A percentile compares a stretch with the other conserved stretches of the same genome.
These are phyloP conservation scores for Zootoca vivipara DNA, from an alignment of 2,113 vertebrate species.

Conservation along the genomic window DNA sequence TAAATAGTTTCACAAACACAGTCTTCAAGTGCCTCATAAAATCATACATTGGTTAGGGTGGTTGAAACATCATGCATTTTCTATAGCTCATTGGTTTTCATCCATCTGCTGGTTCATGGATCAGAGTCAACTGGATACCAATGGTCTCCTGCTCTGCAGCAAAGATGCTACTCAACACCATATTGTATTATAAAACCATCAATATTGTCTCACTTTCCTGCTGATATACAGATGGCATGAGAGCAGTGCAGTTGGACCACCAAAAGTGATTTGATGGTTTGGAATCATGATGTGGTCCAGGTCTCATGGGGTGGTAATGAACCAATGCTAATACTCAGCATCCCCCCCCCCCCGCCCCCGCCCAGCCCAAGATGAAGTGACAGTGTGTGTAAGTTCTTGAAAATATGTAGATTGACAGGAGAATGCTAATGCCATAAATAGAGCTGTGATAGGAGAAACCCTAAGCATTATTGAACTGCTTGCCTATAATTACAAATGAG, in stretches of 20 bases:
- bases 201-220: background rate
- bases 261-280: background rate
- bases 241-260: background rate
- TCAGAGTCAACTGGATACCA: background rate
- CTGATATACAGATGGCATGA: background rate
- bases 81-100: background rate
- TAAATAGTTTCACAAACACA: background rate
- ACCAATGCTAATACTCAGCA: background rate
- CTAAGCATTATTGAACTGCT: background rate
- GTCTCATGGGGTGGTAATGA: background rate
- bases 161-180: background rate
- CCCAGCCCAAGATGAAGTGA: background rate
- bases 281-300: background rate
- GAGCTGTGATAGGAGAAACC: background rate
- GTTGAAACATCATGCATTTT: background rate
- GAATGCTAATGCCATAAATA: background rate
- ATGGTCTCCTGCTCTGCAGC: background rate
- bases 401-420: background rate
- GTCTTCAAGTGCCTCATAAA: background rate
- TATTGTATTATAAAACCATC: background rate
- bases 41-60: background rate
- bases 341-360: no score
- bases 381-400: background rate
- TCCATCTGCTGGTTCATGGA: background rate
- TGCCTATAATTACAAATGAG: background rate